Percentiles rank a stretch among this genome's conserved stretches.
phyloP scores from a whole-genome alignment of 2,113 vertebrate species.

The Bujurquina vittata region DNA sequence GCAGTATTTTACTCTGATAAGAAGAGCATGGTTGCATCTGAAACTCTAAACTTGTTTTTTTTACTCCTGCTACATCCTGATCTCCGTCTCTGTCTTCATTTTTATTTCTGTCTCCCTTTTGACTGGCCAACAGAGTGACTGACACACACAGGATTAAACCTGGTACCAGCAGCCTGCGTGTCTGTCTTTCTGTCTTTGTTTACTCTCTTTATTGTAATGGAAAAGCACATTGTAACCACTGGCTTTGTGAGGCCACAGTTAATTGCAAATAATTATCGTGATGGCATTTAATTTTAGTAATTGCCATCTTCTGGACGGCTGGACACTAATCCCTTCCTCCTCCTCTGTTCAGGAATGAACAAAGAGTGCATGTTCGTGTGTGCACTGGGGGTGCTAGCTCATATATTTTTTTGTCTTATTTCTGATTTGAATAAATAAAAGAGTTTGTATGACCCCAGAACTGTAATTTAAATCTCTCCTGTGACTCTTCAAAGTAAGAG shows the following conservation, averaged over 20 bases:
- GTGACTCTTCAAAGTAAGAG: conserved; percentile 31
- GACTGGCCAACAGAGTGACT: conserved; percentile 30
- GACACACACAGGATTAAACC: conserved; percentile 56
- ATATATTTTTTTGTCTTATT: conserved; percentile 4
- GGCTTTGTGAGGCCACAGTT: conserved; percentile 67
- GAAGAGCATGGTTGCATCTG: not conserved
- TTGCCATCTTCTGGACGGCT: conserved; percentile 71
- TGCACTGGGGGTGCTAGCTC: not conserved
- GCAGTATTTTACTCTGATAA: conserved; percentile 51
- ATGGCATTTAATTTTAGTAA: conserved; percentile 78
- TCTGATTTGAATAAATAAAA: conserved; percentile 48
- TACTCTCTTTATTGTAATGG: conserved; percentile 59
- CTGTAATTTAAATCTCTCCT: conserved; percentile 30
- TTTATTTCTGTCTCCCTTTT: conserved; percentile 11
- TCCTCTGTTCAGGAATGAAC: conserved; percentile 50
- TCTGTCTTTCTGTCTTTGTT: conserved; percentile 64
- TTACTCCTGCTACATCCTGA: conserved; percentile 17
- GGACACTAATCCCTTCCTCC: conserved; percentile 66
- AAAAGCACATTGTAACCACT: conserved; percentile 60
- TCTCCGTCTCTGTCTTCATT: conserved; percentile 39
- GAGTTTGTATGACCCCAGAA: conserved; percentile 28
- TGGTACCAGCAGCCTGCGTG: conserved; percentile 38
- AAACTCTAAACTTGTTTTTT: conserved; percentile 16
- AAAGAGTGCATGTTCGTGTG: conserved; percentile 36
- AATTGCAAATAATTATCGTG: conserved; percentile 77